phyloP scores from a whole-genome alignment of 2,113 vertebrate species.

The Brachypodius melanocephalos region DNA sequence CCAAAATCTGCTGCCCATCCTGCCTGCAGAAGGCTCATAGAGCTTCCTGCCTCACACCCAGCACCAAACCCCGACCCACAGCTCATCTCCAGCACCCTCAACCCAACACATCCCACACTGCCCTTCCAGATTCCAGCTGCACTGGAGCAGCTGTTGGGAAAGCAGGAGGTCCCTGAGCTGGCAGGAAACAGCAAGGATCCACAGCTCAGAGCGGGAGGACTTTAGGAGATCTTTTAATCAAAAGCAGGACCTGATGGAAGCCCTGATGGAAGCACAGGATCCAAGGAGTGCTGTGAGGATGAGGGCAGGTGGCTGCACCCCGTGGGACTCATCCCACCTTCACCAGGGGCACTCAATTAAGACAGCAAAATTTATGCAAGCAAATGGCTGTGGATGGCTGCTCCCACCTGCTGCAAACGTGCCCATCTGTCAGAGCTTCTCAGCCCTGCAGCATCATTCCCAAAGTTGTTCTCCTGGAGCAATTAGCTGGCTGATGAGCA shows the following conservation, averaged over 20 bases:
- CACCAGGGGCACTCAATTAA: rapidly evolving
- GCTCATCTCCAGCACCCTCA: neutral
- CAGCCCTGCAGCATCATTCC: neutral
- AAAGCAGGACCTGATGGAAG: neutral
- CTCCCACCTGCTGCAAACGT: neutral
- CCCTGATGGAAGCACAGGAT: no score
- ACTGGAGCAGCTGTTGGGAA: neutral
- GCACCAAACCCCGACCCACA: neutral
- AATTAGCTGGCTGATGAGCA: neutral
- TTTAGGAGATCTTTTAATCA: neutral
- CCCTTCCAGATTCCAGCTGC: neutral
- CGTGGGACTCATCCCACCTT: neutral
- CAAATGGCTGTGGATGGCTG: rapidly evolving
- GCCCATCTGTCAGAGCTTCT: neutral
- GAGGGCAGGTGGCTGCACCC: neutral
- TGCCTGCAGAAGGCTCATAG: neutral
- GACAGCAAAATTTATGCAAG: neutral
- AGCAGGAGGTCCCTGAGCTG: neutral
- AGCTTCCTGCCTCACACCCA: neutral
- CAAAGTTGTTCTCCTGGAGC: neutral
- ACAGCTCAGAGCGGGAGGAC: neutral
- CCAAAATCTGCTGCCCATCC: neutral
- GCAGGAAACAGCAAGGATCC: neutral
- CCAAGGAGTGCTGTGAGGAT: rapidly evolving
- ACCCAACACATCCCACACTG: neutral